A percentile compares a stretch with the other conserved stretches of the same genome.
These are phyloP conservation scores for Camarhynchus parvulus DNA, from an alignment of 2,113 vertebrate species.

Conservation along the genomic window DNA sequence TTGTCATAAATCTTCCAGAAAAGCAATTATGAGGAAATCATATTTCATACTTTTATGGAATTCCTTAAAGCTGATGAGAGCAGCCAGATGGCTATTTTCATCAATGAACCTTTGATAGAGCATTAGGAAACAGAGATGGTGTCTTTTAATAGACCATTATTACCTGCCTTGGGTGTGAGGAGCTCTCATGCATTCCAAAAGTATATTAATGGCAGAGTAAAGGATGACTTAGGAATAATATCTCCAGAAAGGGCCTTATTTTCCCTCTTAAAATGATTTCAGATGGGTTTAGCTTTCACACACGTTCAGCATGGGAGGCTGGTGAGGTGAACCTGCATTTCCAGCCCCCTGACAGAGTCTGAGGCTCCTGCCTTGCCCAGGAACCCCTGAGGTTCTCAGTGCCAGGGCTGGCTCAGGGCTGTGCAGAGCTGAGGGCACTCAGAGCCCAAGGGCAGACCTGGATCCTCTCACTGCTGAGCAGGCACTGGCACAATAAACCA, in stretches of 20 bases:
- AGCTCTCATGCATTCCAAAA: conserved; percentile 64
- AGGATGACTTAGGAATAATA: conserved; percentile 43
- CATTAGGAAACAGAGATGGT: conserved; percentile 68
- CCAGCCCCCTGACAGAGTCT: neutral
- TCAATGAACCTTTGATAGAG: conserved; percentile 70
- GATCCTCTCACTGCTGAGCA: neutral
- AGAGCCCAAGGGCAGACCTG: fast-evolving
- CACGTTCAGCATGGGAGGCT: fast-evolving
- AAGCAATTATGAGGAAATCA: conserved; percentile 47
- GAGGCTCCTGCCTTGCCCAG: neutral
- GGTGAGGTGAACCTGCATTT: neutral
- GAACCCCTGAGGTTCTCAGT: neutral
- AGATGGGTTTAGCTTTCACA: neutral
- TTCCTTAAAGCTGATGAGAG: conserved; percentile 67
- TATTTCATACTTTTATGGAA: conserved; percentile 70
- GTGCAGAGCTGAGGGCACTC: neutral
- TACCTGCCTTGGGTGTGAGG: conserved; percentile 67
- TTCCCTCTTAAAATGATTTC: neutral
- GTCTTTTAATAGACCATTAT: conserved; percentile 67
- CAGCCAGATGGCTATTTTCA: conserved; percentile 66
- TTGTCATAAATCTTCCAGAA: conserved; percentile 55
- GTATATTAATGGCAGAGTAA: conserved; percentile 66
- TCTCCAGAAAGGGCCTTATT: conserved; percentile 30
- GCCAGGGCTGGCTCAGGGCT: neutral
- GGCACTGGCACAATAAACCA: neutral